Conservation (phyloP, 2,113 vertebrate genomes). For the Camelus dromedarius region DNA sequence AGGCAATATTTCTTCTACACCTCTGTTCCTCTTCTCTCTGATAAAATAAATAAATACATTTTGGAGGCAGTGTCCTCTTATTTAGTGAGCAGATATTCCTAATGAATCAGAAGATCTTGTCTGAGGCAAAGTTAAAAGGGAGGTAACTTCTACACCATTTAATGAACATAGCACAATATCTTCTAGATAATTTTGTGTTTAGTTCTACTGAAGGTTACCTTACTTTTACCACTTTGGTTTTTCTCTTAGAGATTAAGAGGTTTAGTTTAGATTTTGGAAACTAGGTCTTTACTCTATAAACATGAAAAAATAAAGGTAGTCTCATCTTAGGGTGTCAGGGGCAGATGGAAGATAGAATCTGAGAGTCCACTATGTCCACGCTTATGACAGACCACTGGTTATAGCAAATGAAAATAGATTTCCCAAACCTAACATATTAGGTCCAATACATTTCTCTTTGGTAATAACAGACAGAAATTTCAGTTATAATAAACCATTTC, state of each 20-base stretch:
- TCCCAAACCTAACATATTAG: conserved; percentile 82
- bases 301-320: conserved; percentile 50
- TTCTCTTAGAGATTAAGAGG: conserved; percentile 51
- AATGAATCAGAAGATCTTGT: neutral
- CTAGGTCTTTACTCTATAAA: conserved; percentile 67
- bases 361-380: conserved; percentile 50
- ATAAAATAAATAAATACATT: conserved; percentile 4
- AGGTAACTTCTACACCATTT: neutral
- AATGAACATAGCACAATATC: neutral
- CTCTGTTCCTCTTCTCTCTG: conserved; percentile 16
- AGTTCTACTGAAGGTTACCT: conserved; percentile 52
- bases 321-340: conserved; percentile 56
- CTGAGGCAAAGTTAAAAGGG: neutral
- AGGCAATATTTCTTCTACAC: neutral
- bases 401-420: conserved; percentile 84
- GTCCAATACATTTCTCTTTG: conserved; percentile 79
- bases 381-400: conserved; percentile 79
- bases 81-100: neutral
- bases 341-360: conserved; percentile 66
- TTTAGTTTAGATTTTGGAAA: conserved; percentile 72
- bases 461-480: conserved; percentile 81
- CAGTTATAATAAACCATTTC: conserved; percentile 80
- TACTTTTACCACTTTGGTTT: conserved; percentile 73
- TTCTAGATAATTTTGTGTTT: conserved; percentile 29
- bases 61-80: neutral